Percentiles rank a stretch among this genome's conserved stretches.
phyloP scores from a whole-genome alignment of 2,888 invertebrate species.

The Lasioglossum leucozonium region DNA sequence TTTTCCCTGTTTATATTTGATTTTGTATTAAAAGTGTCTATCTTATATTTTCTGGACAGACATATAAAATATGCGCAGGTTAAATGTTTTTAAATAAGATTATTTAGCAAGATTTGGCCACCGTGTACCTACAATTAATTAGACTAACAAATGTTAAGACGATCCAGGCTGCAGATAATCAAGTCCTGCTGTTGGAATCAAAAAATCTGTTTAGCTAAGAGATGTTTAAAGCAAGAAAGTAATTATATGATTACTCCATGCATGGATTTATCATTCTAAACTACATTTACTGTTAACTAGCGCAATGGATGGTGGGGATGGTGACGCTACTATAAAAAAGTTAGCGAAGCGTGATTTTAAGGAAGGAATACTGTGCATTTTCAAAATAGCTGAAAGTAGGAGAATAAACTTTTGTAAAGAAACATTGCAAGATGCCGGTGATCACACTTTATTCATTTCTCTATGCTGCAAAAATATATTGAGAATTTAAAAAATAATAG shows the following conservation, averaged over 20 bases:
- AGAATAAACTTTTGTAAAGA: neutral
- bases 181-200: neutral
- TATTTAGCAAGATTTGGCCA: neutral
- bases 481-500: no score
- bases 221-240: neutral
- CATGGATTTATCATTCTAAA: neutral
- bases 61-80: neutral
- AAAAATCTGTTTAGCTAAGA: neutral
- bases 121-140: neutral
- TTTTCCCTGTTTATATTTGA: neutral
- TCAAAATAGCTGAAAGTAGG: neutral
- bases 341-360: neutral
- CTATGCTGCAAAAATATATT: neutral
- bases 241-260: neutral
- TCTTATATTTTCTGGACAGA: neutral
- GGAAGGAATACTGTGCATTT: neutral
- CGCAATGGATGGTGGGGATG: neutral
- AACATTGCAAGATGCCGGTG: neutral
- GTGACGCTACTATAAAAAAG: neutral
- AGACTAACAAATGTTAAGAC: neutral
- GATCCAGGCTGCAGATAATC: neutral
- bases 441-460: neutral
- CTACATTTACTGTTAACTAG: neutral
- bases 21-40: neutral
- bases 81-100: no score